Evolutionary conservation across 2,797 vertebrate species (phyloP).

Genomic region (Pseudochirops corinnae): DNA sequence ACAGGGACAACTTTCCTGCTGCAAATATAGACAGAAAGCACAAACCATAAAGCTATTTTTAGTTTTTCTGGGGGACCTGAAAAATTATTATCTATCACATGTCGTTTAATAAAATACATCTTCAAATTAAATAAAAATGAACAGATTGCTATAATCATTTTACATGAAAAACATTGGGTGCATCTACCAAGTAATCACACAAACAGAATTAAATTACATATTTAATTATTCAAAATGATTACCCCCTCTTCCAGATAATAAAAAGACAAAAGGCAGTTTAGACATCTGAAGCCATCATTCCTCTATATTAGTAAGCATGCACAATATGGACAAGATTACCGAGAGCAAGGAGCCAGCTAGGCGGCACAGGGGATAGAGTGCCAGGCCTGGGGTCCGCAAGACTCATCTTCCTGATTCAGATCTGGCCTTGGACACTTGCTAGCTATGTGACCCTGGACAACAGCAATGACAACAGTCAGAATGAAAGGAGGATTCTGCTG

Average conservation of each 20-base stretch:
- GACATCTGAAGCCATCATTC: slow-evolving; percentile 78
- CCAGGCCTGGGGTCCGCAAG: no score
- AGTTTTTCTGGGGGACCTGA: neutral
- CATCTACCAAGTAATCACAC: neutral
- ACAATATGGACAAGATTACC: slow-evolving; percentile 42
- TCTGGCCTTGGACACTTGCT: no score
- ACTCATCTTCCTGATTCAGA: no score
- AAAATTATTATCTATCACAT: neutral
- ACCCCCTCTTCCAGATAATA: slow-evolving; percentile 93
- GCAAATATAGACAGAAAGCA: neutral
- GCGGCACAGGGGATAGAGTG: no score
- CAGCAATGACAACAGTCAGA: neutral
- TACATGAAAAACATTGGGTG: neutral
- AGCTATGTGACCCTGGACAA: no score
- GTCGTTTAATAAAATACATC: neutral
- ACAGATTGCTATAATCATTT: neutral
- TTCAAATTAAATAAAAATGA: neutral
- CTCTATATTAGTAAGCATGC: slow-evolving; percentile 59
- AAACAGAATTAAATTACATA: neutral
- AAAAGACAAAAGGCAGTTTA: slow-evolving; percentile 85
- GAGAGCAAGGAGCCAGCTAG: neutral
- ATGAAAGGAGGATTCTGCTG: neutral
- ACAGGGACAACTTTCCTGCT: neutral
- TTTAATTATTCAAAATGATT: slow-evolving; percentile 85
- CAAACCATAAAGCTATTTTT: neutral